phyloP scores from a whole-genome alignment of 2,113 vertebrate genomes.

The Pandion haliaetus region DNA sequence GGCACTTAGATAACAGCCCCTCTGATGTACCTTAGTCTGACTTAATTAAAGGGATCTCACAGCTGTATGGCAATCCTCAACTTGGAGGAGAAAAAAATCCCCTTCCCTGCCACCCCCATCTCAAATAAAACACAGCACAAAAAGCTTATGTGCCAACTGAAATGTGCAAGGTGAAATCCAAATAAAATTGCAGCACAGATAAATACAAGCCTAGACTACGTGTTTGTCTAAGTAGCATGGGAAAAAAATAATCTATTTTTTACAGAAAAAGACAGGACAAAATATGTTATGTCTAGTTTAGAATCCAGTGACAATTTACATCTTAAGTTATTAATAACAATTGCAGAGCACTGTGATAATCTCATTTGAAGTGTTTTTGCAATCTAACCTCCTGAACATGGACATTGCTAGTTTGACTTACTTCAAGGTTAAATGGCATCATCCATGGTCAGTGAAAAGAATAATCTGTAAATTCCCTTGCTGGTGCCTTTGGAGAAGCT shows the following conservation, averaged over 20 bases:
- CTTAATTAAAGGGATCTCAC: slow-evolving; percentile 14
- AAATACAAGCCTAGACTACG: not conserved
- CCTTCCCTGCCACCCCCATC: not conserved
- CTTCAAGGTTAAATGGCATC: not conserved
- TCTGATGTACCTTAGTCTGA: not conserved
- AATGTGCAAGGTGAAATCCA: not conserved
- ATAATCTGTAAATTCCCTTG: not conserved
- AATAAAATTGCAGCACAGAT: not conserved
- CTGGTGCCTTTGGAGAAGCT: not conserved
- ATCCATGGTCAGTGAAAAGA: not conserved
- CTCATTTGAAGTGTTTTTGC: not conserved
- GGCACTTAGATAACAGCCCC: not conserved
- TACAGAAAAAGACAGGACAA: not conserved
- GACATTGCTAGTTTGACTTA: not conserved
- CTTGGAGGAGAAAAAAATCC: not conserved
- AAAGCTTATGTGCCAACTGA: not conserved
- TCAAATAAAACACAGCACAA: not conserved
- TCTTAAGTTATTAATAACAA: not conserved
- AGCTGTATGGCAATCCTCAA: not conserved
- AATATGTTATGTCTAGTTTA: not conserved
- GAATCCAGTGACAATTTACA: not conserved
- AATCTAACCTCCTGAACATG: not conserved
- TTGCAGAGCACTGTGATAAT: not conserved
- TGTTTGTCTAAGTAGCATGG: not conserved
- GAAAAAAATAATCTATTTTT: not conserved